Base-by-base conservation (phyloP, 2,797 vertebrate genomes). In the Percopsis omiscomaycus region DNA sequence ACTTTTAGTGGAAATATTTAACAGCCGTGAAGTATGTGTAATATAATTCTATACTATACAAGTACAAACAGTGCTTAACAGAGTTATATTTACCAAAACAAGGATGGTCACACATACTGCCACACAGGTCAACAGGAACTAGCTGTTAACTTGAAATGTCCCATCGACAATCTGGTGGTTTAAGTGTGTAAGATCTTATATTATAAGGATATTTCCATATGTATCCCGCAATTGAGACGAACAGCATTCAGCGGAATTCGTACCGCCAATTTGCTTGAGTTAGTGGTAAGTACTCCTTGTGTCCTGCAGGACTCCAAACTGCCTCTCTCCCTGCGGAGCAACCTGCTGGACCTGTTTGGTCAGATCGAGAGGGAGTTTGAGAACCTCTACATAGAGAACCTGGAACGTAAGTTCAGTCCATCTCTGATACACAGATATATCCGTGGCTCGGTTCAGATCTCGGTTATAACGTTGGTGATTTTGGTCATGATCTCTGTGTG, bases 331-430 rank as follows among this genome's bases (percentile, higher is more conserved):
- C 85, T 99, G 78, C 93, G 96, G 78, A 96, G 88, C 82, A 98
- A 97, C 48, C 94, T 99, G 76, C 81, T 96, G 80, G 97, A 99
- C 79, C 93, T 98, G 74, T 99, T 99, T 87, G 95, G 95, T 65
- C 97, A 99, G 90, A 99, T 99, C 79, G 97, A 99, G 80, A 91
- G 96, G 69, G 97, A 99, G 78, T 99, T 99, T 92, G 97, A 99
- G 86, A 97, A 96, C 80, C 91, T 99, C 16, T 98, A 99, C 91
- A 93, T 99, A 56, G 97, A 99, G 91, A 99, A 98, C 82, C 90
- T 99, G 56, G 97, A 99, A 88, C 64, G 97, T 99, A 79, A 96
- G 97, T 90, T 49, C 29, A 0, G 2, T 29, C 8, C 22, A 5
- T 12, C 10, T 13, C 46, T 13, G 46, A 48, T 48, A n/a, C 46